A percentile compares a stretch with the other conserved stretches of the same genome.
Evolutionary conservation across 92 coral and sea anemone genomes (phyloP).

Genomic region (Parazoanthus atlanticus): DNA sequence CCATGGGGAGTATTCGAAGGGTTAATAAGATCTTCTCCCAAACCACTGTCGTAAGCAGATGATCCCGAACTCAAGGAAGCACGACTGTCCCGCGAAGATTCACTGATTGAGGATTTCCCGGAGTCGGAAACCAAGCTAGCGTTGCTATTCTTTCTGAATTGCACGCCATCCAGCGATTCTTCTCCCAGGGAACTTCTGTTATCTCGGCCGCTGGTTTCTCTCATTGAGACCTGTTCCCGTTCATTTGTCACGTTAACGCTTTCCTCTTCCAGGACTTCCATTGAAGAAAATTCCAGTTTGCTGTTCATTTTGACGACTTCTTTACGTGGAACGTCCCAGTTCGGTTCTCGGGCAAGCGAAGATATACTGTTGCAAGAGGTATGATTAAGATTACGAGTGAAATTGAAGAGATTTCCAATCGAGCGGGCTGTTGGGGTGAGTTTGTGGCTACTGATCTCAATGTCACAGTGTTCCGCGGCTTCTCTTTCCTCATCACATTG

Average conservation of each 20-base stretch:
- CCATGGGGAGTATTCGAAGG: background rate
- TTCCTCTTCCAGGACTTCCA: background rate
- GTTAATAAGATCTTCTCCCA: conserved; percentile 18
- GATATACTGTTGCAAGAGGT: background rate
- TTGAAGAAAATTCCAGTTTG: background rate
- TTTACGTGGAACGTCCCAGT: background rate
- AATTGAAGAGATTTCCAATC: background rate
- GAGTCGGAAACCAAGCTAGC: conserved; percentile 20
- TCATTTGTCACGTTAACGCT: background rate
- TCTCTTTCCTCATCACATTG: conserved; percentile 1
- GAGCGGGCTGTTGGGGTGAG: background rate
- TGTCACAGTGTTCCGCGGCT: background rate
- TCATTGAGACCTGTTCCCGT: background rate
- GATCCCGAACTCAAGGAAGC: conserved; percentile 28
- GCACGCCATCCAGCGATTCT: background rate
- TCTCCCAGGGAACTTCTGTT: background rate
- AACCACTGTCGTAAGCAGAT: conserved; percentile 22
- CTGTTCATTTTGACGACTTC: background rate
- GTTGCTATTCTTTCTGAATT: background rate
- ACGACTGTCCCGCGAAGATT: conserved; percentile 19
- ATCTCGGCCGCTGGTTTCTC: background rate
- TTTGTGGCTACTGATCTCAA: background rate
- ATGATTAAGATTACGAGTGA: background rate
- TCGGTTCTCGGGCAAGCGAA: background rate
- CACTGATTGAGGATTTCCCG: conserved; percentile 6